phyloP scores from a whole-genome alignment of 2,888 invertebrate genomes.

The Zygogramma bicolorata region DNA sequence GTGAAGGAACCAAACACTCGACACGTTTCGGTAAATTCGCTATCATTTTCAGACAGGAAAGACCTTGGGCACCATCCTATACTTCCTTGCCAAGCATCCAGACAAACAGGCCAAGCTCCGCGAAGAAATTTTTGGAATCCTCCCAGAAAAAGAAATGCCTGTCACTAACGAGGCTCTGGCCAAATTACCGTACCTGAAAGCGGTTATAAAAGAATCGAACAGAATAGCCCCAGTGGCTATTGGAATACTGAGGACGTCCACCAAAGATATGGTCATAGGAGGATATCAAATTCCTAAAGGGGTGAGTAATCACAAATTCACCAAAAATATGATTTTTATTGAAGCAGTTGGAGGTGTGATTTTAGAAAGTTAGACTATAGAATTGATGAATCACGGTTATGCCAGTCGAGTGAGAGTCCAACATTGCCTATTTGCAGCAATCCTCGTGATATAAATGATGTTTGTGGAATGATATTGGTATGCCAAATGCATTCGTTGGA shows the following conservation, averaged over 20 bases:
- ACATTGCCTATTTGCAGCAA: too few species aligned
- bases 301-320: too few species aligned
- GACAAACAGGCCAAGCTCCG: constrained; percentile 65
- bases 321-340: too few species aligned
- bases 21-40: too few species aligned
- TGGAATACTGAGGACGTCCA: constrained; percentile 51
- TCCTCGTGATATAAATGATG: too few species aligned
- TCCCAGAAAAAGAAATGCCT: constrained; percentile 55
- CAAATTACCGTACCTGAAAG: constrained; percentile 70
- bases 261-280: constrained; percentile 40
- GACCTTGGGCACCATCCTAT: constrained; percentile 64
- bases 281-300: constrained; percentile 58
- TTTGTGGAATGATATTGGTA: too few species aligned
- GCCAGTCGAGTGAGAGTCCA: too few species aligned
- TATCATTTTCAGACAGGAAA: constrained; percentile 66
- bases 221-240: constrained; percentile 61
- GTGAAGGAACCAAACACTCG: too few species aligned
- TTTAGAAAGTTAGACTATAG: too few species aligned
- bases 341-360: too few species aligned
- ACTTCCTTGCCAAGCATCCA: constrained; percentile 65
- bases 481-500: too few species aligned
- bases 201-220: constrained; percentile 75
- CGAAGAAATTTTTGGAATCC: constrained; percentile 60
- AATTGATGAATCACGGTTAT: too few species aligned
- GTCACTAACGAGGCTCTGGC: constrained; percentile 63